Conservation (phyloP, 2,113 vertebrate species). For the Turdus rufiventris region DNA sequence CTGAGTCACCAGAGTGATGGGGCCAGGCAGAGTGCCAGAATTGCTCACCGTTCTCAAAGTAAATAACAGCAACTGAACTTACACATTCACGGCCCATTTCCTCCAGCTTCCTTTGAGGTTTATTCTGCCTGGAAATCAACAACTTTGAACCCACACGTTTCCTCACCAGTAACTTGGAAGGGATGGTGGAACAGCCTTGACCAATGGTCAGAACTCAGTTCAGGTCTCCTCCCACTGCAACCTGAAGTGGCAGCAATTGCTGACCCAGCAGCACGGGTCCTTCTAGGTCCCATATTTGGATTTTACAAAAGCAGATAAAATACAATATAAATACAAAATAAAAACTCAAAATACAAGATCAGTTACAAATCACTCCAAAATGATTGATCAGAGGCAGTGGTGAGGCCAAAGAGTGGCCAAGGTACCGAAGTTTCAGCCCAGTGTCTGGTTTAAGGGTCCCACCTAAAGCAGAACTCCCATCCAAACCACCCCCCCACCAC, state of each 20-base stretch:
- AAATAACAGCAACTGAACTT: neutral
- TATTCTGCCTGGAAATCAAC: neutral
- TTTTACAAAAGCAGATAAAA: neutral
- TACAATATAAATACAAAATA: too few relatives aligned
- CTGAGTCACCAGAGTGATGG: neutral
- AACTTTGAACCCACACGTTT: neutral
- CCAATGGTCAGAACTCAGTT: neutral
- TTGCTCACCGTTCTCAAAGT: neutral
- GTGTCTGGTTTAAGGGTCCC: accelerated
- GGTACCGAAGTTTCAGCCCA: accelerated
- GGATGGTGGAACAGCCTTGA: neutral
- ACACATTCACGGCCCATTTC: neutral
- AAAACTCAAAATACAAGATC: neutral
- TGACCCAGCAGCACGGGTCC: neutral
- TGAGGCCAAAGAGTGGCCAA: neutral
- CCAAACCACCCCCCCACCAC: accelerated
- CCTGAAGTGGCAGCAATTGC: neutral
- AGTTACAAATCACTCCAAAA: neutral
- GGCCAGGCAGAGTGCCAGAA: neutral
- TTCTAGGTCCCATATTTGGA: neutral
- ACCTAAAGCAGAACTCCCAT: neutral
- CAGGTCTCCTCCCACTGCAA: neutral
- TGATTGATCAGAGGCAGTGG: neutral
- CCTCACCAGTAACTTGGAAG: neutral
- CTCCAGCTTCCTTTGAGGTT: neutral